Evolutionary conservation across 2,797 vertebrate genomes (phyloP).

Genomic region (Syncerus caffer): DNA sequence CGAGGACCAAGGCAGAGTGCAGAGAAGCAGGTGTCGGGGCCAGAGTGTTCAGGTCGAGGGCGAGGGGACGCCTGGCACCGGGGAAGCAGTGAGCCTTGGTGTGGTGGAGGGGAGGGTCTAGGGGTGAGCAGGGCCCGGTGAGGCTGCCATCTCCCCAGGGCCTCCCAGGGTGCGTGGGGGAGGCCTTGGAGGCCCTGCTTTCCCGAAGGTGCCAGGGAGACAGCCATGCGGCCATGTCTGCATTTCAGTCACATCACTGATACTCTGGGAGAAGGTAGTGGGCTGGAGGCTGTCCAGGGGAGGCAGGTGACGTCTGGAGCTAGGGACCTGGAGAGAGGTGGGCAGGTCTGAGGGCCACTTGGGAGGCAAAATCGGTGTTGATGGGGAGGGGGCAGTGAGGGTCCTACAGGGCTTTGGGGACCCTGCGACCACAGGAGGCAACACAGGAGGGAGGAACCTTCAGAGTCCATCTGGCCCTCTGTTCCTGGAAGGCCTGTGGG

Average conservation of each 20-base stretch:
- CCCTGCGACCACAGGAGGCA: neutral
- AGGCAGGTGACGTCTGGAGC: no score
- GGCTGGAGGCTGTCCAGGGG: neutral
- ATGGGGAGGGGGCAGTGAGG: fast-evolving
- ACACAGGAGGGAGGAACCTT: neutral
- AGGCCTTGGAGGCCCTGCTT: neutral
- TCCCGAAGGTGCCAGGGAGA: neutral
- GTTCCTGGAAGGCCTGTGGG: neutral
- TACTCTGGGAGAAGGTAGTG: neutral
- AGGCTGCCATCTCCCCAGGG: neutral
- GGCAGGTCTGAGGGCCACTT: neutral
- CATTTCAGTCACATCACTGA: neutral
- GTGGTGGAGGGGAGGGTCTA: fast-evolving
- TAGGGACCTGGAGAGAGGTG: neutral
- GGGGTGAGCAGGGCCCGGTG: fast-evolving
- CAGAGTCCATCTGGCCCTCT: neutral
- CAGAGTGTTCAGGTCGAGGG: neutral
- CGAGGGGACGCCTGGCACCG: neutral
- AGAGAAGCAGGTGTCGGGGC: neutral
- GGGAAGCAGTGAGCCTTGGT: no score
- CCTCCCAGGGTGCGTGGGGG: neutral
- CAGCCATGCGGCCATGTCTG: fast-evolving
- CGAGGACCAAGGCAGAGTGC: neutral
- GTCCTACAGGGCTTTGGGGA: neutral
- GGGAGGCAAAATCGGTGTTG: neutral